These are phyloP conservation scores for Thalassoma bifasciatum DNA, from an alignment of 2,113 vertebrate genomes.

Conservation along the genomic window DNA sequence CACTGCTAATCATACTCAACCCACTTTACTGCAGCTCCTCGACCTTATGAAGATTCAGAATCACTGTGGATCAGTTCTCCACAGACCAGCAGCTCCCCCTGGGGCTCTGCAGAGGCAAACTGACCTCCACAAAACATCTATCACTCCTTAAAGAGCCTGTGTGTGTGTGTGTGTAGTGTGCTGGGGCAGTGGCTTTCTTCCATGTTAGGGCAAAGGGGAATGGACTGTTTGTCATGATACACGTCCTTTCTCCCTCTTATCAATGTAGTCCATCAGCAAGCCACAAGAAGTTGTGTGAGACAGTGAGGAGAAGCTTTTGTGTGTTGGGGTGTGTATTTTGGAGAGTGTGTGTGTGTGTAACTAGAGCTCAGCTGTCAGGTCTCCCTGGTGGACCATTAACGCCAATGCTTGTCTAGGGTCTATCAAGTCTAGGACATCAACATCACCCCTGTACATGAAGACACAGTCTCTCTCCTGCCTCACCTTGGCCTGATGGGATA, in stretches of 20 bases:
- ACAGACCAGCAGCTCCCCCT: slow-evolving; percentile 42
- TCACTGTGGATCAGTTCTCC: slow-evolving; percentile 24
- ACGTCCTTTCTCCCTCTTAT: slow-evolving; percentile 12
- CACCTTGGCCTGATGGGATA: slow-evolving; percentile 63
- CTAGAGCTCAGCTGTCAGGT: slow-evolving; percentile 64
- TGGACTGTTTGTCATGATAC: slow-evolving; percentile 7
- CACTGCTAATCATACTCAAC: slow-evolving; percentile 45
- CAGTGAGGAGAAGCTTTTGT: slow-evolving; percentile 4
- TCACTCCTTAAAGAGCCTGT: background rate
- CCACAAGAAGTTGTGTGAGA: slow-evolving; percentile 8
- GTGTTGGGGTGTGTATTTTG: slow-evolving; percentile 35
- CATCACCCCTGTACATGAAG: slow-evolving; percentile 37
- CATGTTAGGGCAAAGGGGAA: slow-evolving; percentile 2
- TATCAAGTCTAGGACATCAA: slow-evolving; percentile 64
- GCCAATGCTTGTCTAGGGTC: slow-evolving; percentile 57
- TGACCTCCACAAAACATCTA: slow-evolving; percentile 34
- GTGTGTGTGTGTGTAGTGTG: slow-evolving; percentile 5
- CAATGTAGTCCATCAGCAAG: slow-evolving; percentile 39
- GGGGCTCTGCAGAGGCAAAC: slow-evolving; percentile 27
- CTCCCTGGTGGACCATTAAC: slow-evolving; percentile 70
- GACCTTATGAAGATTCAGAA: background rate
- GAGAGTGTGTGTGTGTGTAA: slow-evolving; percentile 16
- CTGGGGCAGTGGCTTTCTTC: background rate
- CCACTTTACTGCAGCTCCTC: background rate
- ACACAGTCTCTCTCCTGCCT: slow-evolving; percentile 12